phyloP scores from a whole-genome alignment of 2,797 vertebrate genomes.

The Ptychadena robeensis region DNA sequence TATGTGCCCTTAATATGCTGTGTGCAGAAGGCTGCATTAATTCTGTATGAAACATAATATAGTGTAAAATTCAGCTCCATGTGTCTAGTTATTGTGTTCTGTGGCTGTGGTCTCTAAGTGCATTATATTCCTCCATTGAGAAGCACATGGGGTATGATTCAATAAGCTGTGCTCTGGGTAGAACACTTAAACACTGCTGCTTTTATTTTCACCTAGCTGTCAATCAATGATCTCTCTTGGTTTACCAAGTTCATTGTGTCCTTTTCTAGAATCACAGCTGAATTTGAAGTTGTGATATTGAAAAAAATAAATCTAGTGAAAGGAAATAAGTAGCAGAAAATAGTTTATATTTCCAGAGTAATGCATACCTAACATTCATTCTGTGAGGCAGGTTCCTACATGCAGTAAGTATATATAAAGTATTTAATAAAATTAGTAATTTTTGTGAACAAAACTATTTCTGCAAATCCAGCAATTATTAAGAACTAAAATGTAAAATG shows the following conservation, averaged over 20 bases:
- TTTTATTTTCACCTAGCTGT: background rate
- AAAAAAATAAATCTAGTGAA: background rate
- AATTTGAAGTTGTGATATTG: background rate
- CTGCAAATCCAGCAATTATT: background rate
- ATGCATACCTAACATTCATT: no score
- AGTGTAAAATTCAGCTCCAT: conserved; percentile 45
- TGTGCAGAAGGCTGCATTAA: conserved; percentile 51
- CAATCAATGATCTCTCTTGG: background rate
- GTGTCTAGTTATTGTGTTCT: conserved; percentile 41
- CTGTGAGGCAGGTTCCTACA: no score
- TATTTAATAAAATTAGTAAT: background rate
- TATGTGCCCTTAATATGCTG: conserved; percentile 55
- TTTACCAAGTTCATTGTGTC: conserved; percentile 16
- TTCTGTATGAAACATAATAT: conserved; percentile 58
- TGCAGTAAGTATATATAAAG: background rate
- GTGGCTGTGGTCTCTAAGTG: conserved; percentile 5
- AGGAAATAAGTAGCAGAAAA: background rate
- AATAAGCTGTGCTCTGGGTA: conserved; percentile 19
- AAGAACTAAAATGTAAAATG: no score
- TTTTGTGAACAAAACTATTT: background rate
- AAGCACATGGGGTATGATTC: conserved; percentile 28
- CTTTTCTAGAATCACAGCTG: conserved; percentile 25
- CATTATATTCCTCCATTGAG: background rate
- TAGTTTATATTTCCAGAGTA: no score
- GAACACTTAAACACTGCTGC: conserved; percentile 15